phyloP scores from a whole-genome alignment of 35 echinoderm and acorn worm genomes.

The Antedon bifida region DNA sequence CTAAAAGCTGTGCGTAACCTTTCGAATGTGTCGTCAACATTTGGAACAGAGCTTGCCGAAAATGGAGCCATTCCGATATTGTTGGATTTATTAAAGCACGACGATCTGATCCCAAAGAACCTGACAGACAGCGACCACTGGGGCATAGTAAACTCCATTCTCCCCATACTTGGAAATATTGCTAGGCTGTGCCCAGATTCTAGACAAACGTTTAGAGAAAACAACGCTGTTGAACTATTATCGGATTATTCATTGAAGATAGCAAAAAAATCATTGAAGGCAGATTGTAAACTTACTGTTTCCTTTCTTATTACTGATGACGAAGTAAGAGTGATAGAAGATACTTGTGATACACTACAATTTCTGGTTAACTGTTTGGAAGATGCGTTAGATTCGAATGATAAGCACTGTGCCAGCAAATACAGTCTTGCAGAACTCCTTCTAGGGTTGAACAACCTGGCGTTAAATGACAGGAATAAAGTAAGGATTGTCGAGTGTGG shows the following conservation, averaged over 20 bases:
- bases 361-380: constrained; percentile 49
- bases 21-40: constrained; percentile 31
- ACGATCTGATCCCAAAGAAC: constrained; percentile 31
- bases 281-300: constrained; percentile 37
- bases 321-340: constrained; percentile 36
- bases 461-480: constrained; percentile 75
- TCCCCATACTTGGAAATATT: constrained; percentile 61
- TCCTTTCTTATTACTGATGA: constrained; percentile 58
- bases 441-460: constrained; percentile 67
- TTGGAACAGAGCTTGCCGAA: constrained; percentile 20
- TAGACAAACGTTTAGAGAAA: constrained; percentile 12
- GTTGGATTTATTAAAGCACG: constrained; percentile 44
- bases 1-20: constrained; percentile 32
- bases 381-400: constrained; percentile 36
- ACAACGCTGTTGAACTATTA: constrained; percentile 25
- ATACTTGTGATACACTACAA: constrained; percentile 22
- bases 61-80: constrained; percentile 22
- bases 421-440: constrained; percentile 58
- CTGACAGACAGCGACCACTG: constrained; percentile 30
- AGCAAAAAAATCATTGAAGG: constrained; percentile 32
- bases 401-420: constrained; percentile 44
- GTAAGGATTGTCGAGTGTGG: constrained; percentile 62
- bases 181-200: constrained; percentile 21
- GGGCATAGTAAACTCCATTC: constrained; percentile 34
- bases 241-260: constrained; percentile 10